These are phyloP conservation scores for Rhinogobio ventralis DNA, from an alignment of 2,797 vertebrate species.

Conservation along the genomic window DNA sequence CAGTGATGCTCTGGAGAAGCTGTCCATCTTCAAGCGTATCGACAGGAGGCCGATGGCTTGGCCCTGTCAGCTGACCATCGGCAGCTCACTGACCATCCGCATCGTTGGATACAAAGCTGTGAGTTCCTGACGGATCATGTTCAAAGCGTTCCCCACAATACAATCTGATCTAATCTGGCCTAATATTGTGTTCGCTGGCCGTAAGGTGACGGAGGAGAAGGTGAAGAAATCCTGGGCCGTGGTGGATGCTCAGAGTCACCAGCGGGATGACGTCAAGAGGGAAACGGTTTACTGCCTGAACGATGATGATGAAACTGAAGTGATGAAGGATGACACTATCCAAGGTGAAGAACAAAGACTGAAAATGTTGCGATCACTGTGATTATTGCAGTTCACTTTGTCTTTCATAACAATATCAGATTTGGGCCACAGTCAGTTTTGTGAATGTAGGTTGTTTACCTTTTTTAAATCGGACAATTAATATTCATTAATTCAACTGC, in stretches of 20 bases:
- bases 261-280: conserved; percentile 84
- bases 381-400: not conserved
- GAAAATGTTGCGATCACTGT: no score
- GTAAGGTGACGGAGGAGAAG: conserved; percentile 86
- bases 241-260: conserved; percentile 87
- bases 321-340: conserved; percentile 89
- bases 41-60: conserved; percentile 84
- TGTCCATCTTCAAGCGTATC: conserved; percentile 89
- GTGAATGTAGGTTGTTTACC: not conserved
- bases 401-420: not conserved
- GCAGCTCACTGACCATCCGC: conserved; percentile 86
- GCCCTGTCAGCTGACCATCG: conserved; percentile 92
- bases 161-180: not conserved
- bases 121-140: conserved; percentile 68
- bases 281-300: conserved; percentile 93
- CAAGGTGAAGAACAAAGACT: conserved; percentile 80
- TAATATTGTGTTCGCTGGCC: conserved; percentile 47
- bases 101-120: conserved; percentile 95
- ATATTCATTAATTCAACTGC: not conserved
- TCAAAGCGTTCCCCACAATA: not conserved
- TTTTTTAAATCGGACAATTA: not conserved
- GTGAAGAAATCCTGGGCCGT: conserved; percentile 86
- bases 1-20: conserved; percentile 88
- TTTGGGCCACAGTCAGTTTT: not conserved
- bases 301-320: conserved; percentile 95